phyloP scores from a whole-genome alignment of 1,140 invertebrate species.

The Aphelenchoides besseyi region DNA sequence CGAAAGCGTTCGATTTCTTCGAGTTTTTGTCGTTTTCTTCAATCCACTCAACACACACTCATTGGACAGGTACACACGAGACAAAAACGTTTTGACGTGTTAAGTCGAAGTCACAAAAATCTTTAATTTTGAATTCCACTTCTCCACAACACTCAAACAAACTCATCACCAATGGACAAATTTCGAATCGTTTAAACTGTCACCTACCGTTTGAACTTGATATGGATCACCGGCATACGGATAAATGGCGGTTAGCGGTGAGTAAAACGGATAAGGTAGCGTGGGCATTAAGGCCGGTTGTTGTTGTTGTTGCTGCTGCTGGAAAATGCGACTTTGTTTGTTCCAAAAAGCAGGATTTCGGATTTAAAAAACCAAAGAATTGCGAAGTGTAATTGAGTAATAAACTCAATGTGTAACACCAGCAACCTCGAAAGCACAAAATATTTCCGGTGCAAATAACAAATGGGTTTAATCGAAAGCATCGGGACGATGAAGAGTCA shows the following conservation, averaged over 20 bases:
- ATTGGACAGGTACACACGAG: slow-evolving; percentile 20
- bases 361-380: background rate
- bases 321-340: slow-evolving; percentile 13
- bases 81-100: slow-evolving; percentile 26
- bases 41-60: background rate
- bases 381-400: slow-evolving; percentile 5
- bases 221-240: slow-evolving; percentile 38
- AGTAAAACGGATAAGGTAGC: slow-evolving; percentile 45
- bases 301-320: slow-evolving; percentile 47
- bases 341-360: background rate
- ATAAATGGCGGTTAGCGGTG: slow-evolving; percentile 42
- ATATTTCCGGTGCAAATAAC: background rate
- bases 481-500: background rate
- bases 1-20: background rate
- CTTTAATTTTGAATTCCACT: too few species aligned
- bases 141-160: slow-evolving; percentile 11
- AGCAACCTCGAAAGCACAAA: too few species aligned
- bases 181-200: slow-evolving; percentile 24
- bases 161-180: too few species aligned
- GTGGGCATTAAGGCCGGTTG: slow-evolving; percentile 44
- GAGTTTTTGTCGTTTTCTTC: background rate
- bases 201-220: slow-evolving; percentile 48
- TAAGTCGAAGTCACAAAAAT: too few species aligned
- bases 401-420: background rate
- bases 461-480: slow-evolving; percentile 9